Evolutionary conservation across 1,140 invertebrate genomes (phyloP), one percentile per base, ranked within the genome.

Genomic region (Trachelipus rathkii): DNA sequence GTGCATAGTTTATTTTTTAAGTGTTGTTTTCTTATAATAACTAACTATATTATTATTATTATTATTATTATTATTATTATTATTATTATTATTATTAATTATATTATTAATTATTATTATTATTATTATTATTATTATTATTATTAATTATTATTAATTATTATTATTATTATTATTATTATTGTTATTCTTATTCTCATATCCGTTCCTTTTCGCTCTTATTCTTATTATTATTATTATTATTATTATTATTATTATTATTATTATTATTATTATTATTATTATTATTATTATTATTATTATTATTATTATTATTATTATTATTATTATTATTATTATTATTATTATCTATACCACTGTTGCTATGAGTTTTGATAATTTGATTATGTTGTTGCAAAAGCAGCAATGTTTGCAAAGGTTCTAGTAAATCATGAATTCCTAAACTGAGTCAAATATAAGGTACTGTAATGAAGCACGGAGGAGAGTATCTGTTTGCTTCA

Each of bases 1-100:
- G 33, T 33, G 33, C 33, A 33, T 33, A 33, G 33, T 33, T 33
- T 3, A 33, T 33, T 6, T 33, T 33, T 33, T 33, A 33, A 33
- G 6, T 33, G 33, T 33, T 33, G 33, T 33, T 33, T 33, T 33
- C 33, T 33, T 33, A 3, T 33, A 33, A 33, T 33, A 33, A 33
- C 1, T n/a, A n/a, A n/a, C n/a, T n/a, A n/a, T n/a, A 60, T 60
- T 60, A 60, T 60, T 60, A 60, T 60, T 60, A 60, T 60, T 60
- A 60, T 60, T 60, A 60, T 60, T 60, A 60, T 60, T 60, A 60
- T 60, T 60, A 60, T 60, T 60, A 60, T 60, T 60, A 60, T 60
- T 60, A 60, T 60, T 60, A 60, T 60, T 60, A 60, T 60, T 60
- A 60, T 60, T 60, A 60, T 60, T 60, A n/a, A n/a, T n/a, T n/a